Percentiles rank a stretch among this genome's conserved stretches.
These are phyloP conservation scores for Suillia variegata DNA, from an alignment of 2,888 invertebrate species.

Conservation along the genomic window DNA sequence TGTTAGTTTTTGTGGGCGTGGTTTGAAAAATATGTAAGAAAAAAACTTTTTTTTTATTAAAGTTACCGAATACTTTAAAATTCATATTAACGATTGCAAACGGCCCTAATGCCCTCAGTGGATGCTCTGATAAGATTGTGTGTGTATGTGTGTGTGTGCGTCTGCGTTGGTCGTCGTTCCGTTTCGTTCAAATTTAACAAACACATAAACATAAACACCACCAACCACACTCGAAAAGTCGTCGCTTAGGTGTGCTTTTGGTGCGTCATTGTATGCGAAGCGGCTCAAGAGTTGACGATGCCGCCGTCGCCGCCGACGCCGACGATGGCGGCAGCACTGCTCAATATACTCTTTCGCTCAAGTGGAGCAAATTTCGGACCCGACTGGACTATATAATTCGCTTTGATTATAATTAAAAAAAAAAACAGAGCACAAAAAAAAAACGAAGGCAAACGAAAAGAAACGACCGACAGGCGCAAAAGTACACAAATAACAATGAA, in stretches of 20 bases:
- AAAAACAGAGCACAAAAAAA: too few relatives aligned
- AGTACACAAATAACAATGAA: neutral
- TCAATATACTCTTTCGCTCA: neutral
- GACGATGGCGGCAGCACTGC: neutral
- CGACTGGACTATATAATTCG: slow-evolving; percentile 15
- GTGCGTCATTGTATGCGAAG: neutral
- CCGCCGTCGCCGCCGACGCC: neutral
- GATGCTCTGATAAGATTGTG: slow-evolving; percentile 3
- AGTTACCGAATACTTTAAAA: too few relatives aligned
- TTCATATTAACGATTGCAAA: too few relatives aligned
- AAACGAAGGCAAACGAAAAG: too few relatives aligned
- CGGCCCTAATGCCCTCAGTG: too few relatives aligned
- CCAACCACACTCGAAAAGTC: neutral
- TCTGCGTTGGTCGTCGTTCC: neutral
- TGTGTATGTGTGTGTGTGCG: too few relatives aligned
- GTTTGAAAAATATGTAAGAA: too few relatives aligned
- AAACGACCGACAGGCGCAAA: neutral
- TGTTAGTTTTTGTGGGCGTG: too few relatives aligned
- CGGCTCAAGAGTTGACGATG: too few relatives aligned
- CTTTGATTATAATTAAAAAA: slow-evolving; percentile 22
- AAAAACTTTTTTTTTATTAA: too few relatives aligned
- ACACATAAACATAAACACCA: neutral
- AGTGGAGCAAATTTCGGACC: neutral
- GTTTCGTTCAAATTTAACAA: neutral
- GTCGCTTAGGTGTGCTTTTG: slow-evolving; percentile 3